Evolutionary conservation across 2,113 vertebrate genomes (phyloP), one percentile per base, ranked within the genome.

Genomic region (Pangasianodon hypophthalmus): DNA sequence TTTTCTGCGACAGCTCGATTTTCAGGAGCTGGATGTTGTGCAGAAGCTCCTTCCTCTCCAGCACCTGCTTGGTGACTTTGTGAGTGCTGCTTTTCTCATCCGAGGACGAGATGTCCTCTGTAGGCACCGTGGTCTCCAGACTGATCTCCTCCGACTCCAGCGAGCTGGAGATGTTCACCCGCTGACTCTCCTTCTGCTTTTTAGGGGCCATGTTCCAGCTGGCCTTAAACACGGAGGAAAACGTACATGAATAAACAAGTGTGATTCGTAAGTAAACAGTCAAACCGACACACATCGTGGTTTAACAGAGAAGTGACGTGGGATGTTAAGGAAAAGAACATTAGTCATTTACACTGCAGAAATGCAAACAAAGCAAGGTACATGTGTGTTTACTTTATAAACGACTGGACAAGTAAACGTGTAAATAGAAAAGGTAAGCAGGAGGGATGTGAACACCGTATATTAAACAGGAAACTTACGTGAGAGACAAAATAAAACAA

Each of bases 71-170:
- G 62, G 97, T 99, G 92, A 98, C 95, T 94, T 97, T 98, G 89
- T 95, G 92, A 10, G 96, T 93, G 24, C 97, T 96, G 80, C 96
- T 96, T 80, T 94, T 96, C 86, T 99, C 98, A 93, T 99, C 98
- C 0, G 98, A 99, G 8, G 98, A 99, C 48, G 98, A 99, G 24
- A 98, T 88, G 24, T 99, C 98, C 93, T 99, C 98, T 0, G 98
- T 98, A 37, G 97, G 98, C 46, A 98, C 92, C 14, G 98, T 99
- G 4, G 98, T 99, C 95, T 99, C 98, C 92, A 99, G 96, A 91
- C 98, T 99, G 92, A 98, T 94, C 93, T 99, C 98, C 94, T 99
- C 98, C 18, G 97, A 99, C 93, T 99, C 98, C 91, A 99, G 90
- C 8, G 98, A 99, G 93, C 97, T 99, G 67, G 98, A 99, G 56